Evolutionary conservation across 1,140 invertebrate genomes (phyloP).

Genomic region (Tigriopus japonicus): DNA sequence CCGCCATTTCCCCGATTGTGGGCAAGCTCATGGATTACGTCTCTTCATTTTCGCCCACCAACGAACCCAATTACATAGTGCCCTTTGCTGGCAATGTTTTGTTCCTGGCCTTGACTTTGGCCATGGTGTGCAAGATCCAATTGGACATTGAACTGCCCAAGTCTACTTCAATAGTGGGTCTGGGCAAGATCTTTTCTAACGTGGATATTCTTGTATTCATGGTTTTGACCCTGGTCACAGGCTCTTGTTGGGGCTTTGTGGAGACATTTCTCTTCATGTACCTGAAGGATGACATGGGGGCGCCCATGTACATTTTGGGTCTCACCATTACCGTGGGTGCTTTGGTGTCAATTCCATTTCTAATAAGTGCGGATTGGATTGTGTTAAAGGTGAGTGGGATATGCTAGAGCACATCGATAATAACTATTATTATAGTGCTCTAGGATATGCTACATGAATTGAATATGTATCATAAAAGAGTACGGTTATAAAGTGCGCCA

Average conservation of each 20-base stretch:
- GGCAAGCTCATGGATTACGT: constrained; percentile 45
- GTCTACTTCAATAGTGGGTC: constrained; percentile 31
- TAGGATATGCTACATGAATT: no score
- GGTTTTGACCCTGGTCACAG: constrained; percentile 49
- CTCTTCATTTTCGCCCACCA: neutral
- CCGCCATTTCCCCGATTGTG: constrained; percentile 55
- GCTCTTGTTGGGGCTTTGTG: constrained; percentile 63
- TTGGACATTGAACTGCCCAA: constrained; percentile 9
- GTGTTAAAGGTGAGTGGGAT: constrained; percentile 54
- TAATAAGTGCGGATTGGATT: constrained; percentile 55
- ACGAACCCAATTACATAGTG: neutral
- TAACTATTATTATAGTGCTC: no score
- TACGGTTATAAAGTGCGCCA: no score
- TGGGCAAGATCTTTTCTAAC: constrained; percentile 43
- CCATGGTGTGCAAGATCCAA: neutral
- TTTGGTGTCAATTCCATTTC: constrained; percentile 53
- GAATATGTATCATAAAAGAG: no score
- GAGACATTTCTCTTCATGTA: constrained; percentile 66
- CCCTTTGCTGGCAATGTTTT: neutral
- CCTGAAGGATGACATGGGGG: constrained; percentile 24
- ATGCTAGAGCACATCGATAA: no score
- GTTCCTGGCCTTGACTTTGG: neutral
- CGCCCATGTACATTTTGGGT: constrained; percentile 27
- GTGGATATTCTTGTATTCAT: constrained; percentile 42
- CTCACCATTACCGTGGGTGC: constrained; percentile 62